A percentile compares a stretch with the other conserved stretches of the same genome.
These are phyloP conservation scores for Micromesistius poutassou DNA, from an alignment of 2,797 vertebrate species.

Conservation along the genomic window DNA sequence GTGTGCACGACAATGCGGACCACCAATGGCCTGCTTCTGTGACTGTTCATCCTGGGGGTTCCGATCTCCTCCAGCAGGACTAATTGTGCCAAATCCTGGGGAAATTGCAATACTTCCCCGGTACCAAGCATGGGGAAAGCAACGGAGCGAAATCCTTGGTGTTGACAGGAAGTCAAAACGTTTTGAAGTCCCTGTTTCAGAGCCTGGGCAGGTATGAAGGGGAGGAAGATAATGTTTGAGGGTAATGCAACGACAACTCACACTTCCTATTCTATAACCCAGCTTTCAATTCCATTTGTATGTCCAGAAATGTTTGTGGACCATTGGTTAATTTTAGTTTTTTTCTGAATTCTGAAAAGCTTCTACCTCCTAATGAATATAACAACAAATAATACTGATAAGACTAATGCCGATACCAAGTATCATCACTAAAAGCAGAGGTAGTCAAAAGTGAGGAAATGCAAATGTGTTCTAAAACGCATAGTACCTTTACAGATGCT, in stretches of 20 bases:
- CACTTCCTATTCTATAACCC: neutral
- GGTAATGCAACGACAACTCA: neutral
- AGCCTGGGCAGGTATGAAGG: constrained; percentile 39
- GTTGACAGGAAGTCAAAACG: constrained; percentile 42
- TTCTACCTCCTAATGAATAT: too few relatives aligned
- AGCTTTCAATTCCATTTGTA: neutral
- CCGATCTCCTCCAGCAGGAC: constrained; percentile 53
- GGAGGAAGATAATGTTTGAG: neutral
- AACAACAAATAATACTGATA: too few relatives aligned
- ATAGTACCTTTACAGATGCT: constrained; percentile 46
- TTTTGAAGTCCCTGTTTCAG: constrained; percentile 43
- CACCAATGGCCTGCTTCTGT: constrained; percentile 23
- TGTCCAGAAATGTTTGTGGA: neutral
- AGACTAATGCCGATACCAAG: neutral
- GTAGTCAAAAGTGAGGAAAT: too few relatives aligned
- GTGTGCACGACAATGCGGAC: constrained; percentile 55
- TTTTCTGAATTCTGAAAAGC: too few relatives aligned
- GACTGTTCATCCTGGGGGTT: constrained; percentile 28
- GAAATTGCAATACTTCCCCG: constrained; percentile 49
- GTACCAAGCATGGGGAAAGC: constrained; percentile 61
- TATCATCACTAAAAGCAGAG: too few relatives aligned
- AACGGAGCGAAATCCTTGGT: constrained; percentile 45
- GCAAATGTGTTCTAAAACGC: neutral
- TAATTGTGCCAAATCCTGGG: constrained; percentile 31
- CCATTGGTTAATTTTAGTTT: neutral